These are phyloP conservation scores for Ameiurus melas DNA, from an alignment of 2,113 vertebrate species.

Conservation along the genomic window DNA sequence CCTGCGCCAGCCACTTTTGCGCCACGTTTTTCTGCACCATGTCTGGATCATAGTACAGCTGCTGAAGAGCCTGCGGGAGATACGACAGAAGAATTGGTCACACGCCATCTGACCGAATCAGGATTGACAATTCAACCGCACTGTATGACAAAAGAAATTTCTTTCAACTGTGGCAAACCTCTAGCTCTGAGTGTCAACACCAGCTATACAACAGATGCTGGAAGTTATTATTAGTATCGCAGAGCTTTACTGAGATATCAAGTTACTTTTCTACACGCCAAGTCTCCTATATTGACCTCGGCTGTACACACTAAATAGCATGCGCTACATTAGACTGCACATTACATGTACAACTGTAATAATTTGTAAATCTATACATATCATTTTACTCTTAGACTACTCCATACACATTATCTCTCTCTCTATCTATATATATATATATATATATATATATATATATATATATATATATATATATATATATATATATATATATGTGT, in stretches of 20 bases:
- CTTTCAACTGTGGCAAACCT: not conserved
- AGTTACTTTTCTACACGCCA: constrained; percentile 42
- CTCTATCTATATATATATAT: too few species aligned
- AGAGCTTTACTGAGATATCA: constrained; percentile 43
- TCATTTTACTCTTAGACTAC: not conserved
- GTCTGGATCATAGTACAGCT: constrained; percentile 97
- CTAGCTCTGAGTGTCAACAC: constrained; percentile 8
- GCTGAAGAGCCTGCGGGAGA: constrained; percentile 84
- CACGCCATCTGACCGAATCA: too few species aligned
- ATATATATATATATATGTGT: too few species aligned
- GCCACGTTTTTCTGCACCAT: constrained; percentile 93
- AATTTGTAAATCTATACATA: not conserved
- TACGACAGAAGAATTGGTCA: not conserved
- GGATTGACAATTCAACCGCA: too few species aligned
- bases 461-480: too few species aligned
- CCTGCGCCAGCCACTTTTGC: constrained; percentile 97
- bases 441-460: too few species aligned
- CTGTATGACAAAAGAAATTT: not conserved
- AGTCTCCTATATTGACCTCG: constrained; percentile 28
- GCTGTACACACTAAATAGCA: not conserved
- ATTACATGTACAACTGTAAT: not conserved
- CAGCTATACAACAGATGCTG: constrained; percentile 36
- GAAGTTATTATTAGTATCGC: constrained; percentile 47
- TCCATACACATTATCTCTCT: too few species aligned
- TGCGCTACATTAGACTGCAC: not conserved